Conservation (phyloP, 64 coral and sea anemone genomes). For the Anthopleura sola region DNA sequence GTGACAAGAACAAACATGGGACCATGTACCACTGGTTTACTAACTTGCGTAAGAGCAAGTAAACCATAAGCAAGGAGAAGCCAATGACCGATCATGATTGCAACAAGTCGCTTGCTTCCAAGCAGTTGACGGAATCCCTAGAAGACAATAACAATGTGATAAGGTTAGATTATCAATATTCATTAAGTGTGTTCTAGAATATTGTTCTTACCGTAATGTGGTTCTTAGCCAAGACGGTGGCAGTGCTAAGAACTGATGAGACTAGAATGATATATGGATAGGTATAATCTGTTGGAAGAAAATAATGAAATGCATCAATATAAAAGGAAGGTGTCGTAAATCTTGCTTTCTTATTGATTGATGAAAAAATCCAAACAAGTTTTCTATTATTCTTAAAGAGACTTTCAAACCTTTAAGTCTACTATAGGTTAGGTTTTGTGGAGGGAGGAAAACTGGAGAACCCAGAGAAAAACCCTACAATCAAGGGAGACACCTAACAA, state of each 20-base stretch:
- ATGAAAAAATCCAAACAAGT: no score
- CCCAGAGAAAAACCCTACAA: background rate
- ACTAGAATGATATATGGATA: slow-evolving; percentile 86
- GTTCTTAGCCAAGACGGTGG: slow-evolving; percentile 83
- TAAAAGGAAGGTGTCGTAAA: background rate
- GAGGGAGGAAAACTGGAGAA: no score
- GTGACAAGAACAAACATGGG: slow-evolving; percentile 82
- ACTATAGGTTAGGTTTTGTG: no score
- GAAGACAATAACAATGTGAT: slow-evolving; percentile 7
- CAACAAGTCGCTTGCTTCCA: slow-evolving; percentile 67
- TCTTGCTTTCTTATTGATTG: no score
- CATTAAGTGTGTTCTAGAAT: background rate
- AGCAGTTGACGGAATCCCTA: slow-evolving; percentile 65
- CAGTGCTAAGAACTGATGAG: slow-evolving; percentile 75
- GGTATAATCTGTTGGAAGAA: slow-evolving; percentile 72
- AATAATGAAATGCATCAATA: background rate
- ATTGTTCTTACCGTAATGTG: slow-evolving; percentile 70
- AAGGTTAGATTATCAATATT: background rate
- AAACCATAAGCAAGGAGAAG: slow-evolving; percentile 79
- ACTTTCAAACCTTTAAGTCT: no score
- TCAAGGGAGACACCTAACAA: no score
- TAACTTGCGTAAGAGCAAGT: slow-evolving; percentile 72
- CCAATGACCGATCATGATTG: slow-evolving; percentile 79
- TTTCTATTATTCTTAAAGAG: no score
- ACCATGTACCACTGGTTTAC: slow-evolving; percentile 73